Evolutionary conservation across 2,113 vertebrate genomes (phyloP), one percentile per base, ranked within the genome.

Genomic region (Odobenus rosmarus): DNA sequence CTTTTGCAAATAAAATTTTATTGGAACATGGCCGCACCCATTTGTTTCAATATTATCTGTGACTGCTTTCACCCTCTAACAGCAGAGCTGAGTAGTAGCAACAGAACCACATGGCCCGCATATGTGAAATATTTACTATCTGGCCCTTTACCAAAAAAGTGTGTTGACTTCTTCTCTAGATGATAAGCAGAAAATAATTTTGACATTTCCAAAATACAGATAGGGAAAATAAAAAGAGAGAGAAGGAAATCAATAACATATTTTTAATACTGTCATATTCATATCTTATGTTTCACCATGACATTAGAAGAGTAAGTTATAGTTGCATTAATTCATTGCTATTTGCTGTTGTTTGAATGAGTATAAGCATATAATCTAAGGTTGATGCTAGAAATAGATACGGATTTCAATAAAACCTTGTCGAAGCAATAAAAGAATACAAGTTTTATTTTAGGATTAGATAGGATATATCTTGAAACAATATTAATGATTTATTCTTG

Each of bases 1-100:
- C 28, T 69, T 49, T 82, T 72, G 18, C 84, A 61, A 97, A n/a
- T 88, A 87, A 92, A 77, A 24, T 84, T 81, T 77, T 59, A 82
- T 21, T 93, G 82, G 26, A 74, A 64, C 31, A 88, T 57, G 92
- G 13, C 18, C 46, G 69, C 14, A 36, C 1, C 2, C 28, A 85
- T 81, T 95, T 74, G 9, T 93, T 93, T 85, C 6, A 1, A 15
- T 39, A 72, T 62, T 71, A 53, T 18, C 21, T 87, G 28, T 83
- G 36, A 21, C 24, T 90, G 11, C 26, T 84, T 88, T 72, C 24
- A 76, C 10, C 46, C 39, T 85, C 14, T 8, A 81, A n/a, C 7
- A 84, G 19, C 9, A 76, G 21, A 72, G 26, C 7, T 84, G n/a
- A 80, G 24, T 9, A 83, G 74, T 15, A 61, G 15, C 10, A 49